phyloP scores from a whole-genome alignment of 2,888 invertebrate genomes.

The Mamestra brassicae region DNA sequence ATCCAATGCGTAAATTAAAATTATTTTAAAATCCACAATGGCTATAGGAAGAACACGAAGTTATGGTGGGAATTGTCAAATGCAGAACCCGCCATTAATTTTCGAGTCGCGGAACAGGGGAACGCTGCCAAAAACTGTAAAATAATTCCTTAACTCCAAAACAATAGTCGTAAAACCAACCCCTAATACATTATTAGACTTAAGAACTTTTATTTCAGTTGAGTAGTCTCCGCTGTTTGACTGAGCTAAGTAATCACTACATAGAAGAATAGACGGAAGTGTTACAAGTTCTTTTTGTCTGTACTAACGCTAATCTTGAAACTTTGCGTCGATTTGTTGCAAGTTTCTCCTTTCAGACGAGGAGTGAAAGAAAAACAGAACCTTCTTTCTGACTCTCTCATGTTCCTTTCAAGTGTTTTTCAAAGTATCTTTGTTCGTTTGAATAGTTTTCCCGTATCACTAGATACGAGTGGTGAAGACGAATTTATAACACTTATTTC shows the following conservation, averaged over 20 bases:
- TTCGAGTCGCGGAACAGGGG: conserved; percentile 51
- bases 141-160: conserved; percentile 72
- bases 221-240: conserved; percentile 33
- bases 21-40: conserved; percentile 48
- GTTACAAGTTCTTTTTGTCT: conserved; percentile 40
- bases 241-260: conserved; percentile 60
- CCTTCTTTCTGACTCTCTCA: conserved; percentile 5
- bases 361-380: conserved; percentile 41
- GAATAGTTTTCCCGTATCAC: conserved; percentile 3
- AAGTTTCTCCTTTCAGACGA: conserved; percentile 37
- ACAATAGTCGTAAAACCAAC: conserved; percentile 69
- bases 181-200: conserved; percentile 66
- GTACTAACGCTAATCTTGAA: conserved; percentile 56
- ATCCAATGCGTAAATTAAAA: conserved; percentile 40
- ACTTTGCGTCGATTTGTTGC: conserved; percentile 49
- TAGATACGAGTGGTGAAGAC: background rate
- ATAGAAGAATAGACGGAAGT: conserved; percentile 23
- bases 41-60: conserved; percentile 58
- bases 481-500: background rate
- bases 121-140: conserved; percentile 75
- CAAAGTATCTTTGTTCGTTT: conserved; percentile 20
- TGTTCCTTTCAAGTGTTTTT: conserved; percentile 17
- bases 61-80: conserved; percentile 76
- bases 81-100: conserved; percentile 75
- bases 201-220: conserved; percentile 60